Conservation (phyloP, 2,797 vertebrate species). For the Natrix natrix region DNA sequence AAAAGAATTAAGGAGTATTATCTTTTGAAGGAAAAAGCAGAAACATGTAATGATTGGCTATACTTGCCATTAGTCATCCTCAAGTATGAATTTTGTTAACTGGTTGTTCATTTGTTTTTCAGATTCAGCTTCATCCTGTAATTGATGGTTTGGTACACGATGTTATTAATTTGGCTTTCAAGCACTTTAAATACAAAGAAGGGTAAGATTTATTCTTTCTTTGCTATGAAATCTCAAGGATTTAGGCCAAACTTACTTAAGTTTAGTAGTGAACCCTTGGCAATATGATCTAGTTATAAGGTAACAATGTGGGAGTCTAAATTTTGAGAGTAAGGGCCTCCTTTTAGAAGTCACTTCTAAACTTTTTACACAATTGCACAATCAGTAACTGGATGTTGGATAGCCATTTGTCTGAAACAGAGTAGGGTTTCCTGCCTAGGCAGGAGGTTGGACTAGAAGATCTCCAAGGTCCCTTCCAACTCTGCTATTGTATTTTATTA, state of each 20-base stretch:
- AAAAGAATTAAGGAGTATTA: not conserved
- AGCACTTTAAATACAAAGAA: constrained; percentile 99
- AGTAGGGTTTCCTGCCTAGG: too few species aligned
- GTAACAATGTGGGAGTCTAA: not conserved
- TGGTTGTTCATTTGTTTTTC: constrained; percentile 55
- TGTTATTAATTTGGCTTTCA: constrained; percentile 96
- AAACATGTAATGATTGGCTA: not conserved
- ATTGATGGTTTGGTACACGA: constrained; percentile 96
- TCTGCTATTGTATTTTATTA: too few species aligned
- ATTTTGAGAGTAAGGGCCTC: not conserved
- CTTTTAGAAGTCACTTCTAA: not conserved
- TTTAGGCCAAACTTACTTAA: not conserved
- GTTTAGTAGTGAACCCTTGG: not conserved
- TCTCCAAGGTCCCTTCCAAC: too few species aligned
- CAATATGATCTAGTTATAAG: not conserved
- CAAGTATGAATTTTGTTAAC: not conserved
- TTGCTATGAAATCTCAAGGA: not conserved
- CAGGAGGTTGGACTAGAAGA: too few species aligned
- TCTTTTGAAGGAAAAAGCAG: not conserved
- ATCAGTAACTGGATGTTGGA: not conserved
- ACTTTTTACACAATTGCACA: too few species aligned
- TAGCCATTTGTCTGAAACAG: too few species aligned
- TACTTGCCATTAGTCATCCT: not conserved
- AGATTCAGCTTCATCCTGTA: constrained; percentile 98
- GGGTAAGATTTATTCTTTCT: constrained; percentile 77